Conservation (phyloP, 2,797 vertebrate species). For the Tauraco hartlaubi region DNA sequence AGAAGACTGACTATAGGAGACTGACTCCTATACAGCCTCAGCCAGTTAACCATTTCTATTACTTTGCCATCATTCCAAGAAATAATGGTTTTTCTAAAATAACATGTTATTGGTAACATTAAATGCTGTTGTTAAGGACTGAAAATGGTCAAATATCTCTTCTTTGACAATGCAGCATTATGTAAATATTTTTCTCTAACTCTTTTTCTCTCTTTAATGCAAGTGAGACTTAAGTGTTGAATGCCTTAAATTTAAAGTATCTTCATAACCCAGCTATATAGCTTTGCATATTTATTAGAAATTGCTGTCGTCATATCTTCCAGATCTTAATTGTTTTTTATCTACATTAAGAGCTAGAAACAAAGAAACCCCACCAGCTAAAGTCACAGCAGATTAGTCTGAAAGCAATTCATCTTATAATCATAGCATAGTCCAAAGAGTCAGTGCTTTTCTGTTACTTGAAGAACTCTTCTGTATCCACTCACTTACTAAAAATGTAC, state of each 20-base stretch:
- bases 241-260: background rate
- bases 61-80: background rate
- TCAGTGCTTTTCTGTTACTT: background rate
- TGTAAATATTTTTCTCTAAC: background rate
- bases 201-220: background rate
- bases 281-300: background rate
- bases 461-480: background rate
- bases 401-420: conserved; percentile 8
- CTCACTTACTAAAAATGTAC: background rate
- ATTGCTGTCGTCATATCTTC: background rate
- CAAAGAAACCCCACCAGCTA: background rate
- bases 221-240: background rate
- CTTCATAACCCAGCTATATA: background rate
- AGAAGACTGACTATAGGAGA: too few species aligned
- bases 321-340: background rate
- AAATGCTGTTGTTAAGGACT: background rate
- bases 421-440: background rate
- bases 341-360: background rate
- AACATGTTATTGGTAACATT: background rate
- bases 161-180: background rate
- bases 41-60: background rate
- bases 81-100: background rate
- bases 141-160: background rate
- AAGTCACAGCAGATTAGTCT: conserved; percentile 37
- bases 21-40: background rate